Evolutionary conservation across 2,888 invertebrate species (phyloP), one percentile per base, ranked within the genome.

Genomic region (Xestia xanthographa): DNA sequence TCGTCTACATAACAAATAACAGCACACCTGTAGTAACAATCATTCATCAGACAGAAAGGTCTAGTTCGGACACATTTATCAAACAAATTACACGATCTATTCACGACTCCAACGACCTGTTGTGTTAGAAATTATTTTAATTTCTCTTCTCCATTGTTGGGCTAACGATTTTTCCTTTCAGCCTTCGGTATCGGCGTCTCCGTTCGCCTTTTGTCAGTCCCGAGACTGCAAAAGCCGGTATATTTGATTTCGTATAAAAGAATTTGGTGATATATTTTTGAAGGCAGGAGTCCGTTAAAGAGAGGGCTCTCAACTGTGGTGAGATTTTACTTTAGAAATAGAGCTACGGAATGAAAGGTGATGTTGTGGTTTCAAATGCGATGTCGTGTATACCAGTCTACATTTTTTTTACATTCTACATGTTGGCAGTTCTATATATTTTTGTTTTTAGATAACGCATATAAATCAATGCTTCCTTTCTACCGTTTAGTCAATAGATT

Each of bases 101-200:
- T 82, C 79, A 80, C 66, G 63, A 63, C 53, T 75, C 68, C 60
- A 77, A 65, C 76, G 70, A 82, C 85, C 87, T 86, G 87, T 86
- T 86, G 85, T 87, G 78, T 67, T 75, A 77, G 77, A 87, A 84
- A 79, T 85, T 85, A 87, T 87, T 87, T 84, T 84, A 87, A 87
- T 86, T 84, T 80, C 80, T 84, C 63, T 63, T 45, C 41, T 45
- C 74, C 34, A 82, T 85, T 87, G 84, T 87, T 53, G 74, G 11
- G 75, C 69, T 83, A 84, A 87, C 80, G 83, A 84, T 85, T 85
- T 82, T 84, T 85, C 79, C 72, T 78, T 85, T 82, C 75, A 82
- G 65, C 34, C 26, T 58, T 62, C 50, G n/a, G 74, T 71, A 85
- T 85, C 74, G 79, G 72, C 63, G 77, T 78, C 72, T 75, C 66